Evolutionary conservation across 2,797 vertebrate genomes (phyloP).

Genomic region (Odontamblyopus lacepedii): DNA sequence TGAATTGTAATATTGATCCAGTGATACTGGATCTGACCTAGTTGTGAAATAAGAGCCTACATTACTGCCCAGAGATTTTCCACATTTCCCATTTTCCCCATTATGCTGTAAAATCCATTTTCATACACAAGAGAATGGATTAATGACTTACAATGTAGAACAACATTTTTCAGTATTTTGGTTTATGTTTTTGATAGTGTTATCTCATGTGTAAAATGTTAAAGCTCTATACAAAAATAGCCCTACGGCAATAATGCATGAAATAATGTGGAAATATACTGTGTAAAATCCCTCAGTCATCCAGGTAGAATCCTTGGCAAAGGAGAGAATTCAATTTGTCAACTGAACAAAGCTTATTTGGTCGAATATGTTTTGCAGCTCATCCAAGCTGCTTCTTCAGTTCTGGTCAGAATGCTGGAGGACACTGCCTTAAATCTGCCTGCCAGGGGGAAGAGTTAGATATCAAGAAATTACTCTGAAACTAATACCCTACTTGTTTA

Average conservation of each 20-base stretch:
- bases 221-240: not conserved
- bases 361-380: too few relatives aligned
- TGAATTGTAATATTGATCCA: conserved; percentile 8
- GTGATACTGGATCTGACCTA: conserved; percentile 17
- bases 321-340: too few relatives aligned
- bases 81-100: conserved; percentile 8
- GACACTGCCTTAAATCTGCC: too few relatives aligned
- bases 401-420: too few relatives aligned
- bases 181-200: not conserved
- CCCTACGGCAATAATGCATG: not conserved
- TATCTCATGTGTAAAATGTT: not conserved
- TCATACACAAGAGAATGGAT: not conserved
- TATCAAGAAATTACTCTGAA: too few relatives aligned
- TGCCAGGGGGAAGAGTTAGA: too few relatives aligned
- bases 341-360: too few relatives aligned
- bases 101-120: not conserved
- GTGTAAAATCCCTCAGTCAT: not conserved
- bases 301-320: too few relatives aligned
- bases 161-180: too few relatives aligned
- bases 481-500: too few relatives aligned
- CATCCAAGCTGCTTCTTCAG: too few relatives aligned
- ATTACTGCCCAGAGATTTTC: conserved; percentile 22
- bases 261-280: not conserved
- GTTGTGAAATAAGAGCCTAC: conserved; percentile 33
- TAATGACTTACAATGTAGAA: not conserved